Conservation (phyloP, 1,140 invertebrate species). For the Prorops nasuta region DNA sequence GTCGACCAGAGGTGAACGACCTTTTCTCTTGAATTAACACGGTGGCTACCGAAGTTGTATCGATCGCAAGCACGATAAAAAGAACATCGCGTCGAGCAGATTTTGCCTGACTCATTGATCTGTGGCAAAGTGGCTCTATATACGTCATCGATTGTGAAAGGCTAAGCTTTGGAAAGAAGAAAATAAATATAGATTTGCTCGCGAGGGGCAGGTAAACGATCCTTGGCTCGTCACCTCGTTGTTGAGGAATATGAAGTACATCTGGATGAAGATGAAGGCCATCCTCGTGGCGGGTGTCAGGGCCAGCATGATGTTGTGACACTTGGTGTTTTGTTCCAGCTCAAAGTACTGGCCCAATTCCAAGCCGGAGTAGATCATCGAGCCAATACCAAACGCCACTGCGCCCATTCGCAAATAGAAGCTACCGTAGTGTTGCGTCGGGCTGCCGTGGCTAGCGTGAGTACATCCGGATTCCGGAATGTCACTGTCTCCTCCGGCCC, state of each 20-base stretch:
- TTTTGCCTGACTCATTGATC: too few relatives aligned
- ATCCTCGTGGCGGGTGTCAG: conserved; percentile 84
- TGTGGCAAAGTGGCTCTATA: too few relatives aligned
- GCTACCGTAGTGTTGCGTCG: conserved; percentile 80
- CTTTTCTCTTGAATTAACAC: too few relatives aligned
- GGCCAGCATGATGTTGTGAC: conserved; percentile 82
- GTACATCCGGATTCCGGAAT: conserved; percentile 44
- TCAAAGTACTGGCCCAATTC: conserved; percentile 94
- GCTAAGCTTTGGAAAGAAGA: too few relatives aligned
- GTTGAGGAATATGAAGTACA: conserved; percentile 95
- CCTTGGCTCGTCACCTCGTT: too few relatives aligned
- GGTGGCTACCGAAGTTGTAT: too few relatives aligned
- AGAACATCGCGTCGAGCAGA: too few relatives aligned
- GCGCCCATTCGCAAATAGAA: conserved; percentile 93
- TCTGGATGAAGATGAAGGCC: conserved; percentile 92
- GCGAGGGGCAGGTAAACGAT: too few relatives aligned
- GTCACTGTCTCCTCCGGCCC: conserved; percentile 48
- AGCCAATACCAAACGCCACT: conserved; percentile 91
- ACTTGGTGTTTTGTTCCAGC: conserved; percentile 78
- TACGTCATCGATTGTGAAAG: too few relatives aligned
- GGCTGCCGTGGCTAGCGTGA: conserved; percentile 27
- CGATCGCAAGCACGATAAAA: too few relatives aligned
- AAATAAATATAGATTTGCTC: too few relatives aligned
- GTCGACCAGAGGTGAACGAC: too few relatives aligned
- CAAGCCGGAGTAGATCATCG: conserved; percentile 91